A percentile compares a stretch with the other conserved stretches of the same genome.
phyloP scores from a whole-genome alignment of 2,113 vertebrate genomes.

The Mobula birostris region DNA sequence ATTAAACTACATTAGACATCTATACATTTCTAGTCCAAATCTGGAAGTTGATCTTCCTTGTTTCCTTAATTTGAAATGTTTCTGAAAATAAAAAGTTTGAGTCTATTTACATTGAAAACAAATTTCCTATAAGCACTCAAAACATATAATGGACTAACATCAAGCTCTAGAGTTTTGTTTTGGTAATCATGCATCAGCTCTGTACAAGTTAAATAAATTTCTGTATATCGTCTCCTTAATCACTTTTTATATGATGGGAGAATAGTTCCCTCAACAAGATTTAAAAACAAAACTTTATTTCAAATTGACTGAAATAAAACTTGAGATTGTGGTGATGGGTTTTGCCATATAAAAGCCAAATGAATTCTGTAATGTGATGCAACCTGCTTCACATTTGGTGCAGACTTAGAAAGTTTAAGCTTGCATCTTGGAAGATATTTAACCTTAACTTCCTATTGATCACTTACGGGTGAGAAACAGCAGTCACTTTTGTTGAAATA shows the following conservation, averaged over 20 bases:
- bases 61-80: background rate
- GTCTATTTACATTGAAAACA: background rate
- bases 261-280: background rate
- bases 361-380: background rate
- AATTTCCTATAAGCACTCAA: background rate
- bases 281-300: background rate
- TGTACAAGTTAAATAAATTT: background rate
- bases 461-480: background rate
- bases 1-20: background rate
- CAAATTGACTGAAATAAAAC: background rate
- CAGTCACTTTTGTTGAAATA: background rate
- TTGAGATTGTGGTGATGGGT: background rate
- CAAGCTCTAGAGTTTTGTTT: background rate
- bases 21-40: background rate
- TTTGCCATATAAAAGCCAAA: background rate
- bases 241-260: background rate
- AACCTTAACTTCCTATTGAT: background rate
- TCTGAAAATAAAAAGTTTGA: background rate
- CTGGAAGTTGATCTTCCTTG: background rate
- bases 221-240: background rate
- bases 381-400: background rate
- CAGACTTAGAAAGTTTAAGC: background rate
- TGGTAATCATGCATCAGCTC: background rate
- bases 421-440: background rate
- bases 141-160: background rate